Evolutionary conservation across 2,113 vertebrate species (phyloP), one percentile per base, ranked within the genome.

Genomic region (Rhabdomys dilectus): DNA sequence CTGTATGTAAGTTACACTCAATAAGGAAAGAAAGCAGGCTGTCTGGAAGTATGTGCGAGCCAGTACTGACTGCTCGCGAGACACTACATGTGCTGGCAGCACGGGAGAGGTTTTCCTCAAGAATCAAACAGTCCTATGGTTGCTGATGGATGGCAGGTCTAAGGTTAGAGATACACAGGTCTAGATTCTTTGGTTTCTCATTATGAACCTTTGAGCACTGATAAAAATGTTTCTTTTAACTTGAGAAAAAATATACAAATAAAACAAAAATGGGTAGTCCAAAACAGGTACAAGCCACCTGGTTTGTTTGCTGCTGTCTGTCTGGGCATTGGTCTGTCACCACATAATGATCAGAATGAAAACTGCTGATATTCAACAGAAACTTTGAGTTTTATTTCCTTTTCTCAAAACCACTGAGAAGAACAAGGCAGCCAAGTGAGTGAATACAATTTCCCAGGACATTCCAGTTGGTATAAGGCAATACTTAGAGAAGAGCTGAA

Each of bases 21-120:
- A 34, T 6, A 34, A 82, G 60, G 68, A 88, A 3, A 86, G 5
- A 66, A 34, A 21, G 2, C 17, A 39, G 66, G 26, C 12, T n/a
- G 56, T 12, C 3, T 39, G n/a, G 24, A 22, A n/a, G 17, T 19
- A 36, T 3, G 15, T 19, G 51, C 51, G 36, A n/a, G n/a, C 26
- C 31, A 29, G 48, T 31, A 19, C 15, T 9, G 56, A 24, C 36
- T 9, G 48, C 45, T 45, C 39, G 11, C 31, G 58, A 42, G 29
- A 64, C 0, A 34, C 34, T n/a, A 66, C 22, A 1, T 0, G 1
- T 39, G 0, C 15, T 8, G 11, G 62, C 0, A 29, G 39, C 48
- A 29, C 45, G 12, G 22, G 36, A 58, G 51, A 42, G 13, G 31
- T 42, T 80, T 7, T 26, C 39, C 58, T 26, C 12, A 39, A 66